Evolutionary conservation across 2,113 vertebrate species (phyloP).

Genomic region (Tauraco erythrolophus): DNA sequence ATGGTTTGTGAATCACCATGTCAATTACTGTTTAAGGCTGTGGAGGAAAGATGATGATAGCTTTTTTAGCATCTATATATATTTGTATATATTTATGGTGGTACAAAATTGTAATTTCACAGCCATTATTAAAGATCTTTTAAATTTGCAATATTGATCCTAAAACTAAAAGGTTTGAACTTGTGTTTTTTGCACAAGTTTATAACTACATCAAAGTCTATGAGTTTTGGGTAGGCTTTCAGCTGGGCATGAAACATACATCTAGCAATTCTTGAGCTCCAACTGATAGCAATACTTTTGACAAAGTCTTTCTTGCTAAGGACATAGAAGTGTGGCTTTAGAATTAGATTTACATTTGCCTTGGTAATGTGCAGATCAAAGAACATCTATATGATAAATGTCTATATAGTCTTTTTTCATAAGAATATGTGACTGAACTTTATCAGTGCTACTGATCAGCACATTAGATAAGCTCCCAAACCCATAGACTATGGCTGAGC

Average conservation of each 20-base stretch:
- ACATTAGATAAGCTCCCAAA: background rate
- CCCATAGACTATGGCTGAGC: background rate
- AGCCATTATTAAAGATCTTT: background rate
- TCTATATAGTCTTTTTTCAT: background rate
- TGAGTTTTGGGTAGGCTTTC: background rate
- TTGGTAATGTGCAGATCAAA: background rate
- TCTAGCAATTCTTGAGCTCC: background rate
- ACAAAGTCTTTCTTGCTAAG: background rate
- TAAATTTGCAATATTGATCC: background rate
- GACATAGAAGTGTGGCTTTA: background rate
- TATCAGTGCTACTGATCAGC: background rate
- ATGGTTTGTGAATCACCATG: background rate
- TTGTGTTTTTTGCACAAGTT: background rate
- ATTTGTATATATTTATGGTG: too few species aligned
- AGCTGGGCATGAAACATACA: background rate
- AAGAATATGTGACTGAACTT: background rate
- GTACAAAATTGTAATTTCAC: background rate
- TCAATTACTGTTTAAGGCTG: background rate
- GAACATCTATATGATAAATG: background rate
- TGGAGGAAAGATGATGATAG: background rate
- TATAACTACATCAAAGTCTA: background rate
- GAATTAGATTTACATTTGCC: background rate
- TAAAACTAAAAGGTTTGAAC: background rate
- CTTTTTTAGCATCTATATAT: background rate
- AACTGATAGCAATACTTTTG: accelerated